Base-by-base conservation (phyloP, 1,140 invertebrate species). In the Branchinecta lindahli region DNA sequence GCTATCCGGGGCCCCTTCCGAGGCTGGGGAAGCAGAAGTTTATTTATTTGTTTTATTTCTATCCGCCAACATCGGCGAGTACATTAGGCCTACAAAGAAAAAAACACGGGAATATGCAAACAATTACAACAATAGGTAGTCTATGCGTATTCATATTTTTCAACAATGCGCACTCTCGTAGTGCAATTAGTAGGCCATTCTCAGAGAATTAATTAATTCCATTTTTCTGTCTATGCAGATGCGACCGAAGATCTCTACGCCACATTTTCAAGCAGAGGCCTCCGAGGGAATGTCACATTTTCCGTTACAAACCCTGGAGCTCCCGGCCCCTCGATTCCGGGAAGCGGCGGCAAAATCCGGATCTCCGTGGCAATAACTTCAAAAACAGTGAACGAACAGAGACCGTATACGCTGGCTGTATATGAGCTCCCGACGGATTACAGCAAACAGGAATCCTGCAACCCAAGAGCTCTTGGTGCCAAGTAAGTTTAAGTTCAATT, bases 391-490 rank as follows among this genome's bases (percentile, higher is more conserved):
- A 20, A 61, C 12, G 18, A 12, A 15, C 52, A 61, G 52, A 15
- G 12, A 61, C 18, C 18, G 12, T 61, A 61, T 61, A 20, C 12
- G 12, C 52, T 61, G 12, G 52, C 52, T 61, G 52, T 61, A 3
- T 61, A 61, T 61, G 52, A 61, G 52, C 18, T 61, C 2, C 52
- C 52, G 12, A 61, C 52, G 18, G 52, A 61, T 20, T 61, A 61
- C 18, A 61, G 52, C 52, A 61, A 61, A 61, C 52, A 61, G 18
- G 52, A 61, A 61, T 61, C 52, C 18, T 61, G 52, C 18, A 61
- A 61, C 18, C 52, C 52, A 61, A 61, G 52, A 20, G 18, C 12
- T 61, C 52, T 61, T 61, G 52, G 52, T 4, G 18, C 12, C 2
- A 61, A 61, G 52, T 61, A 61, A 61, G 52, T 61, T 61, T 33